phyloP scores from a whole-genome alignment of 2,113 vertebrate genomes.

The Macaca mulatta region DNA sequence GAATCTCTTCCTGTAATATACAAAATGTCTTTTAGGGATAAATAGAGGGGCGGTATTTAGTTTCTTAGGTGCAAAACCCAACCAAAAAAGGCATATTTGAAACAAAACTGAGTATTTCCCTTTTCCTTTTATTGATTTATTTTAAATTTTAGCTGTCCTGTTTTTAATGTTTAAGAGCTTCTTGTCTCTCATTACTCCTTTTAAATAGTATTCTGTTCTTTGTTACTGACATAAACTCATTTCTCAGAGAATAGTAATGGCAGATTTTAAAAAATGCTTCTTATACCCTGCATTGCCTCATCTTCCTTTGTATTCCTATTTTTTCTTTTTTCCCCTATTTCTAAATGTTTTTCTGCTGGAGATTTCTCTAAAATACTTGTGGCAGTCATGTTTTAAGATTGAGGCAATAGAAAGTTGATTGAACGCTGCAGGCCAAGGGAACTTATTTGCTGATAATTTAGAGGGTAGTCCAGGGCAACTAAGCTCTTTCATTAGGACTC shows the following conservation, averaged over 20 bases:
- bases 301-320: background rate
- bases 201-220: background rate
- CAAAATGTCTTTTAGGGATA: background rate
- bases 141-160: background rate
- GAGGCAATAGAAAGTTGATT: background rate
- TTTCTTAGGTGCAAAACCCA: background rate
- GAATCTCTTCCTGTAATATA: background rate
- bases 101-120: background rate
- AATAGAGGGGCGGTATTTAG: background rate
- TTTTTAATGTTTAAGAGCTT: conserved; percentile 31
- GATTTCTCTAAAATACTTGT: background rate
- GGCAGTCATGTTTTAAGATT: background rate
- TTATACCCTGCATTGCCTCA: background rate
- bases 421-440: background rate
- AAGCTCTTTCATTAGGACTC: background rate
- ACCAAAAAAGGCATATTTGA: background rate
- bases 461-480: background rate
- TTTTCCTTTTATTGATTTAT: conserved; percentile 13
- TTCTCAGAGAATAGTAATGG: conserved; percentile 3
- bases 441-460: background rate
- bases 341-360: background rate
- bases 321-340: background rate
- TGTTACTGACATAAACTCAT: background rate
- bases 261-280: background rate
- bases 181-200: background rate